Base-by-base conservation (phyloP, 2,888 invertebrate species). In the Nomada flava region DNA sequence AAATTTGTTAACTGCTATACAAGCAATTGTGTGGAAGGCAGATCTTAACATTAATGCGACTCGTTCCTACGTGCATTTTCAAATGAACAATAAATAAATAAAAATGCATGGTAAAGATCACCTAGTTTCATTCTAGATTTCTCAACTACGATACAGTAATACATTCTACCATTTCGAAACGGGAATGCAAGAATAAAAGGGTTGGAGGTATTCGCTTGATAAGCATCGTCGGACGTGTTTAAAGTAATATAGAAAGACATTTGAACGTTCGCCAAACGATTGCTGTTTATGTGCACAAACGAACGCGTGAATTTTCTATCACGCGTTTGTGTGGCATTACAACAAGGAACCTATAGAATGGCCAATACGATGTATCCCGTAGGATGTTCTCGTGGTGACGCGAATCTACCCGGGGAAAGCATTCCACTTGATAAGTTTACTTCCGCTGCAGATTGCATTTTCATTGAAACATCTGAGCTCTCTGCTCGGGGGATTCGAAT, bases 391-490 rank as follows among this genome's bases (percentile, higher is more conserved):
- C 23, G n/a, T 29, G n/a, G 23, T 55, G 57, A 62, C 29, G n/a
- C 57, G 50, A 29, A 29, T 52, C 47, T 44, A 42, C 76, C 9
- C 18, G 3, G 47, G 13, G 62, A 55, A 53, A 73, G 20, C 52
- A 10, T 71, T 52, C 26, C 72, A 47, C 23, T 65, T 70, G 70
- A 70, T 70, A 76, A 36, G 63, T 69, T 55, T 63, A 68, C 42
- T 70, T 50, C 63, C 55, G 47, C 63, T 20, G 26, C 53, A 57
- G 76, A 70, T 69, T 76, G 55, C 63, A 64, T 55, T 76, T 70
- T 62, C 76, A 76, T 67, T 76, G 67, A 63, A 76, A 70, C 62
- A 70, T 70, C 55, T 52, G 47, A 76, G 55, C 63, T 63, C 62
- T 23, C 55, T 44, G 3, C 26, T 42, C 64, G 5, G 13, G 72